Conservation (phyloP, 2,888 invertebrate genomes). For the Sturmia bella region DNA sequence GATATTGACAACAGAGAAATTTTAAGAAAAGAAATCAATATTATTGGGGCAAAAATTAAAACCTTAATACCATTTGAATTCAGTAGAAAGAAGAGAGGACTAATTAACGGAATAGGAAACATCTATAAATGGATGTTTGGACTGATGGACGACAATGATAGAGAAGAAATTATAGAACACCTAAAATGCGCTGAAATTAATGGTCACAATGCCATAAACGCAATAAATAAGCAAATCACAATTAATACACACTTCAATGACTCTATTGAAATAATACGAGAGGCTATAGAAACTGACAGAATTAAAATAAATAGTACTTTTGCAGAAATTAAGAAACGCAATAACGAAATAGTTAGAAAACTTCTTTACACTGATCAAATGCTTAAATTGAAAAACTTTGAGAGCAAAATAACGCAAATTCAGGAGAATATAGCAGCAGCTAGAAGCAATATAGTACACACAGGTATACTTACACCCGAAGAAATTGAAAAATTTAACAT, state of each 20-base stretch:
- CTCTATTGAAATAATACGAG: constrained; percentile 33
- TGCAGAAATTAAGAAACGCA: constrained; percentile 25
- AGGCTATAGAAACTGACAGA: constrained; percentile 38
- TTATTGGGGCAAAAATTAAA: constrained; percentile 32
- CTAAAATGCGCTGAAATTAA: constrained; percentile 9
- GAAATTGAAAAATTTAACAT: constrained; percentile 45
- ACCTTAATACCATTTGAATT: constrained; percentile 25
- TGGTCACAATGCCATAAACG: not conserved
- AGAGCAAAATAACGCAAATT: constrained; percentile 34
- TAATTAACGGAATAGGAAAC: constrained; percentile 29
- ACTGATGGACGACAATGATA: constrained; percentile 19
- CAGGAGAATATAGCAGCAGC: constrained; percentile 40
- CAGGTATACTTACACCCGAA: constrained; percentile 13
- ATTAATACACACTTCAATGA: constrained; percentile 43
- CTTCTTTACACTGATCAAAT: constrained; percentile 39
- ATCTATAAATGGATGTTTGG: constrained; percentile 5
- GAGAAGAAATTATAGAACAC: constrained; percentile 12
- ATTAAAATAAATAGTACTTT: too few species aligned
- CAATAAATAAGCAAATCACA: constrained; percentile 34
- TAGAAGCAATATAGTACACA: constrained; percentile 34
- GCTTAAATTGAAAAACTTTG: constrained; percentile 33
- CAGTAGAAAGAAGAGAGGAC: constrained; percentile 28
- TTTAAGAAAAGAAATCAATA: constrained; percentile 22
- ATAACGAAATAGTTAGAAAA: constrained; percentile 14
- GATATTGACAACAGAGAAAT: constrained; percentile 6